phyloP scores from a whole-genome alignment of 2,113 vertebrate genomes.

The Tragelaphus strepsiceros region DNA sequence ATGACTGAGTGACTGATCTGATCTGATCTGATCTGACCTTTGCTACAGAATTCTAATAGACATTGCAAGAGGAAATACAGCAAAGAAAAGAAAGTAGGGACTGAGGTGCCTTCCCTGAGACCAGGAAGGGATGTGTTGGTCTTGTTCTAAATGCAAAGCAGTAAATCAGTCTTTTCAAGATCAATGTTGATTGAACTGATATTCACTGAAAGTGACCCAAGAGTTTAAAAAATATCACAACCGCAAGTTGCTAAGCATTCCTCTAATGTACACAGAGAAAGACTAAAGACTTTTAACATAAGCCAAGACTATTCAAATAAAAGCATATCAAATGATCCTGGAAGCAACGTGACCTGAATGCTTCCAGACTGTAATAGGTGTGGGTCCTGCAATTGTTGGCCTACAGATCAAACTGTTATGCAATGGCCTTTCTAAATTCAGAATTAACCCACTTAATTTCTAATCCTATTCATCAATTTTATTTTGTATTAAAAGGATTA shows the following conservation, averaged over 20 bases:
- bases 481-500: neutral
- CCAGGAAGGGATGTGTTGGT: neutral
- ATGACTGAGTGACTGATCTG: too few relatives aligned
- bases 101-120: neutral
- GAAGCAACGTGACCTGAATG: conserved; percentile 40
- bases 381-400: neutral
- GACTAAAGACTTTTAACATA: conserved; percentile 46
- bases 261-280: conserved; percentile 55
- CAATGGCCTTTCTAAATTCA: neutral
- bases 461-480: neutral
- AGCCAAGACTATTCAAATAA: conserved; percentile 48
- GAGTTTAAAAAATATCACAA: conserved; percentile 51
- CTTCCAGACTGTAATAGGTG: neutral
- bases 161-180: conserved; percentile 36
- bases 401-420: neutral
- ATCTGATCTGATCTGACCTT: neutral
- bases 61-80: neutral
- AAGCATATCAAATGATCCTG: conserved; percentile 38
- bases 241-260: conserved; percentile 61
- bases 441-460: neutral
- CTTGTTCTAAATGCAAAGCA: conserved; percentile 25
- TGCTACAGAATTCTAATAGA: neutral
- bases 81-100: neutral
- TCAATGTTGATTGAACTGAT: conserved; percentile 34
- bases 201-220: conserved; percentile 34